Conservation (phyloP, 2,888 invertebrate genomes). For the Erpobdella octoculata region DNA sequence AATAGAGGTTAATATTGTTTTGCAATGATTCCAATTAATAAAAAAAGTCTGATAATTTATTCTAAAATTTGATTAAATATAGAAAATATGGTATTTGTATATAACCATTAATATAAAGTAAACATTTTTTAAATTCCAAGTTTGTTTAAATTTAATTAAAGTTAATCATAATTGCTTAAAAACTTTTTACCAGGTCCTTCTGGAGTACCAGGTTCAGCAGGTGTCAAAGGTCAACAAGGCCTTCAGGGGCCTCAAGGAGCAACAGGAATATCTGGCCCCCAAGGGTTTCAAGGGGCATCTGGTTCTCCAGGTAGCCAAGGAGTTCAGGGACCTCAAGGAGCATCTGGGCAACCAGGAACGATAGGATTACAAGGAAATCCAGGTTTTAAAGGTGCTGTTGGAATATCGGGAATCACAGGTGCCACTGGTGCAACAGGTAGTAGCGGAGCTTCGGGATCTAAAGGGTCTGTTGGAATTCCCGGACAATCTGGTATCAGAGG, state of each 20-base stretch:
- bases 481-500: slow-evolving; percentile 26
- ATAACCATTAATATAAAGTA: neutral
- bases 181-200: neutral
- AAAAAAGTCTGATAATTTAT: neutral
- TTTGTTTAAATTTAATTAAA: neutral
- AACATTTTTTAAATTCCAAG: neutral
- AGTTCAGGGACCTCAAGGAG: slow-evolving; percentile 31
- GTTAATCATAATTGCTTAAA: neutral
- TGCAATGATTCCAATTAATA: neutral
- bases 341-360: slow-evolving; percentile 32
- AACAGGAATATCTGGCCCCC: slow-evolving; percentile 12
- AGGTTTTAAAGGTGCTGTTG: slow-evolving; percentile 32
- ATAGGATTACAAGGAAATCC: slow-evolving; percentile 22
- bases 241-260: slow-evolving; percentile 31
- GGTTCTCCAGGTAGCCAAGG: slow-evolving; percentile 25
- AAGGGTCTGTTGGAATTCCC: slow-evolving; percentile 22
- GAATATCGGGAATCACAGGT: slow-evolving; percentile 29
- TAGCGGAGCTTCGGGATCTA: slow-evolving; percentile 22
- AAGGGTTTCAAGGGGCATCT: slow-evolving; percentile 29
- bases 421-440: slow-evolving; percentile 27
- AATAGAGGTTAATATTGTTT: slow-evolving; percentile 16
- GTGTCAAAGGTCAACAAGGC: slow-evolving; percentile 33
- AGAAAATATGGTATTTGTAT: neutral
- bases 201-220: slow-evolving; percentile 20
- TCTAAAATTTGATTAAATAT: neutral